Conservation (phyloP, 2,888 invertebrate species). For the Harpagoxenus sublaevis region DNA sequence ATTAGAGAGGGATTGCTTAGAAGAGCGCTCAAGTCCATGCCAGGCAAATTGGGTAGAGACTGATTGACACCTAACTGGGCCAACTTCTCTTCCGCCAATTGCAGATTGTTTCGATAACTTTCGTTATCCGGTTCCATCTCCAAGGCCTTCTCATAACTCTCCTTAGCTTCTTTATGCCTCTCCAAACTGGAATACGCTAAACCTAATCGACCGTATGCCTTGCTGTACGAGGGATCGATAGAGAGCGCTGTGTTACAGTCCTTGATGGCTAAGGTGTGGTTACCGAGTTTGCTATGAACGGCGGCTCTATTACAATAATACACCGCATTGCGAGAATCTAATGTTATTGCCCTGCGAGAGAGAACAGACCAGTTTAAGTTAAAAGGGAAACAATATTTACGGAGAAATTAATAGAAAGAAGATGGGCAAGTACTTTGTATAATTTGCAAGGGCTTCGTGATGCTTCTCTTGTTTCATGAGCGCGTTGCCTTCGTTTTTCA, state of each 20-base stretch:
- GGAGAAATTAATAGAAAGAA: background rate
- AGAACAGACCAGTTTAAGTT: constrained; percentile 54
- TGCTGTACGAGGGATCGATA: constrained; percentile 96
- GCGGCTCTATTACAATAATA: constrained; percentile 99
- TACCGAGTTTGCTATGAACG: constrained; percentile 95
- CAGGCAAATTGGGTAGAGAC: constrained; percentile 71
- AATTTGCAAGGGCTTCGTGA: constrained; percentile 93
- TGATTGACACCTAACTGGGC: constrained; percentile 77
- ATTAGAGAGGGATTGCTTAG: constrained; percentile 94
- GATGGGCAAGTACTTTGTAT: constrained; percentile 88
- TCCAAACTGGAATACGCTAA: constrained; percentile 95
- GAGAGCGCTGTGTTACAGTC: constrained; percentile 96
- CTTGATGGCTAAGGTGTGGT: constrained; percentile 93
- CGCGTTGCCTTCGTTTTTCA: constrained; percentile 95
- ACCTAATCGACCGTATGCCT: constrained; percentile 97
- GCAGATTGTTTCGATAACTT: constrained; percentile 95
- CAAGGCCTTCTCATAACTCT: constrained; percentile 95
- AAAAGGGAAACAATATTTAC: background rate
- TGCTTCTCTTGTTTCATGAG: constrained; percentile 95
- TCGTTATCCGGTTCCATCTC: constrained; percentile 97
- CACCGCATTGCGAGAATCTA: constrained; percentile 96
- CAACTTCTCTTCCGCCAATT: constrained; percentile 92
- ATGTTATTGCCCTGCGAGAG: constrained; percentile 91
- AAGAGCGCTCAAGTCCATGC: constrained; percentile 89
- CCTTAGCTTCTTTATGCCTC: constrained; percentile 93